Conservation (phyloP, 2,113 vertebrate species). For the Ameiurus melas region DNA sequence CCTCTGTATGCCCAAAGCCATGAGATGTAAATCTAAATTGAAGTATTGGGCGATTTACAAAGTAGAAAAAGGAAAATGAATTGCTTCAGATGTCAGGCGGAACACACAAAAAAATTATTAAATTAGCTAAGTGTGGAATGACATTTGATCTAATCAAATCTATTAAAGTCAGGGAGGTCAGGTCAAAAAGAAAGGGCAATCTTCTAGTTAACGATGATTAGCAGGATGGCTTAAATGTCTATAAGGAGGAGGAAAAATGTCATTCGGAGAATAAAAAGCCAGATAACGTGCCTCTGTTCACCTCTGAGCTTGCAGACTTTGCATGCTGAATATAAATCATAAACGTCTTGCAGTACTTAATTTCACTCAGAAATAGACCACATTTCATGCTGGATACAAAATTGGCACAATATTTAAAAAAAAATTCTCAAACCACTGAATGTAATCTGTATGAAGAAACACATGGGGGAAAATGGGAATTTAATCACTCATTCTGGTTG, state of each 20-base stretch:
- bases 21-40: slow-evolving; percentile 64
- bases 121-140: slow-evolving; percentile 62
- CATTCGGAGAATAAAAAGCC: slow-evolving; percentile 48
- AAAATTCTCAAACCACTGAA: slow-evolving; percentile 17
- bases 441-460: slow-evolving; percentile 44
- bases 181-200: slow-evolving; percentile 50
- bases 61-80: slow-evolving; percentile 60
- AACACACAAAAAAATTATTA: slow-evolving; percentile 65
- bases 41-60: slow-evolving; percentile 54
- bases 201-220: slow-evolving; percentile 54
- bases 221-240: slow-evolving; percentile 40
- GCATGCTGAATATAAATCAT: slow-evolving; percentile 42
- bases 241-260: slow-evolving; percentile 39
- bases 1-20: slow-evolving; percentile 48
- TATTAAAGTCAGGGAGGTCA: slow-evolving; percentile 57
- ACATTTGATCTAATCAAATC: slow-evolving; percentile 61
- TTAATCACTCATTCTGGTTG: slow-evolving; percentile 26
- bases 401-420: slow-evolving; percentile 11
- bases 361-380: slow-evolving; percentile 3
- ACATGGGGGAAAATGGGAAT: neutral
- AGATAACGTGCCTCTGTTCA: slow-evolving; percentile 45
- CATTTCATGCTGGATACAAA: slow-evolving; percentile 31
- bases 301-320: slow-evolving; percentile 36
- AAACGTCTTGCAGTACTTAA: slow-evolving; percentile 22
- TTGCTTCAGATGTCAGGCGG: slow-evolving; percentile 60